phyloP scores from a whole-genome alignment of 2,888 invertebrate species.

The Phymatocera aterrima region DNA sequence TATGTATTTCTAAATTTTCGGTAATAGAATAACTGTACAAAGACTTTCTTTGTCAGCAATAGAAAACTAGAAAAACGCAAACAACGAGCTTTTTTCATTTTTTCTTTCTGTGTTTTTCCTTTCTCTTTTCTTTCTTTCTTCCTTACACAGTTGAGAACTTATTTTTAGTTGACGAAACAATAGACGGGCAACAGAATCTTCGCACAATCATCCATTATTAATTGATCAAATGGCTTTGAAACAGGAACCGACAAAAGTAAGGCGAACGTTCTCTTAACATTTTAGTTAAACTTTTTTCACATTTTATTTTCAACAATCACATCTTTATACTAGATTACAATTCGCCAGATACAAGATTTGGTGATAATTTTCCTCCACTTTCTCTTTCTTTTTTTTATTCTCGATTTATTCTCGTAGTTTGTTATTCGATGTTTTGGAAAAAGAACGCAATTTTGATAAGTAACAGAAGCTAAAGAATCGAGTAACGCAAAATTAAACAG shows the following conservation, averaged over 20 bases:
- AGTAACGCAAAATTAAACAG: not conserved
- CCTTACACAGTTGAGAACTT: not conserved
- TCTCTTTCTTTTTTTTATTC: not conserved
- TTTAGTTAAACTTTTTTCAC: not conserved
- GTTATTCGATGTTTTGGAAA: not conserved
- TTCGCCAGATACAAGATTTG: not conserved
- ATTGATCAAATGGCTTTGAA: not conserved
- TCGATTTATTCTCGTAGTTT: not conserved
- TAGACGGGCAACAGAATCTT: slow-evolving; percentile 15
- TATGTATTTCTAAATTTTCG: slow-evolving; percentile 21
- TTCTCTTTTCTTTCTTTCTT: not conserved
- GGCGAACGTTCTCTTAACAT: not conserved
- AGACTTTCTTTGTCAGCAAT: slow-evolving; percentile 13
- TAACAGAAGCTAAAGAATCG: not conserved
- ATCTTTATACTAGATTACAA: slow-evolving; percentile 28
- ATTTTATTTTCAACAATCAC: not conserved
- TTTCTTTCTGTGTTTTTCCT: no score
- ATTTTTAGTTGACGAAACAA: not conserved
- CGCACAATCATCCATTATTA: not conserved
- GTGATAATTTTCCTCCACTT: not conserved
- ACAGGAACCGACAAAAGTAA: not conserved
- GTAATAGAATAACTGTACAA: slow-evolving; percentile 36
- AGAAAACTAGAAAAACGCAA: no score
- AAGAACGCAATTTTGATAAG: not conserved
- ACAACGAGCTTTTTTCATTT: no score